Evolutionary conservation across 2,888 invertebrate genomes (phyloP).

Genomic region (Darwinula stevensoni): DNA sequence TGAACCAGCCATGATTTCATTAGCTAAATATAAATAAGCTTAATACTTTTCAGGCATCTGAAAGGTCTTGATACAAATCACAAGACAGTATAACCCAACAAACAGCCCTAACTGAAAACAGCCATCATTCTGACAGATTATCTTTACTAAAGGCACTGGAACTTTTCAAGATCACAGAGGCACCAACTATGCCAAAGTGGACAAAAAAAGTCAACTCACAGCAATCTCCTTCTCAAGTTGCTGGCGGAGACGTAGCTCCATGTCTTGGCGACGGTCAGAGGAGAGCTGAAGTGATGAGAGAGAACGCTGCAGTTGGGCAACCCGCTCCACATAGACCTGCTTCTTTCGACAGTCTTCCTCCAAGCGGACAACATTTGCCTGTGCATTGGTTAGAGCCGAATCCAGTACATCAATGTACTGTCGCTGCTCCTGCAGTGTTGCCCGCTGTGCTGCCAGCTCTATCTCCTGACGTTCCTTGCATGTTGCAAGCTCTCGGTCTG

Average conservation of each 20-base stretch:
- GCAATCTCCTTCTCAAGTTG: slow-evolving; percentile 60
- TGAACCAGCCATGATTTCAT: too few species aligned
- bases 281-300: slow-evolving; percentile 49
- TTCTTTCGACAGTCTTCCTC: slow-evolving; percentile 72
- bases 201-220: too few species aligned
- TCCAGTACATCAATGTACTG: slow-evolving; percentile 77
- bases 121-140: too few species aligned
- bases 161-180: too few species aligned
- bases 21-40: too few species aligned
- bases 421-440: slow-evolving; percentile 63
- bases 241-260: slow-evolving; percentile 48
- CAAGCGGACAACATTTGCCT: slow-evolving; percentile 52
- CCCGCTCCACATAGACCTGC: slow-evolving; percentile 51
- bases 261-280: slow-evolving; percentile 53
- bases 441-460: slow-evolving; percentile 59
- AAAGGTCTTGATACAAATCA: too few species aligned
- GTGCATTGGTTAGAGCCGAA: slow-evolving; percentile 65
- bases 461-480: slow-evolving; percentile 75
- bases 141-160: too few species aligned
- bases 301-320: slow-evolving; percentile 50
- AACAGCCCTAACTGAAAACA: too few species aligned
- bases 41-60: too few species aligned
- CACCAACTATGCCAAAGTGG: too few species aligned
- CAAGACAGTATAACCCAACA: too few species aligned
- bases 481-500: slow-evolving; percentile 60